A percentile compares a stretch with the other conserved stretches of the same genome.
Evolutionary conservation across 2,113 vertebrate genomes (phyloP).

Genomic region (Isichthys henryi): DNA sequence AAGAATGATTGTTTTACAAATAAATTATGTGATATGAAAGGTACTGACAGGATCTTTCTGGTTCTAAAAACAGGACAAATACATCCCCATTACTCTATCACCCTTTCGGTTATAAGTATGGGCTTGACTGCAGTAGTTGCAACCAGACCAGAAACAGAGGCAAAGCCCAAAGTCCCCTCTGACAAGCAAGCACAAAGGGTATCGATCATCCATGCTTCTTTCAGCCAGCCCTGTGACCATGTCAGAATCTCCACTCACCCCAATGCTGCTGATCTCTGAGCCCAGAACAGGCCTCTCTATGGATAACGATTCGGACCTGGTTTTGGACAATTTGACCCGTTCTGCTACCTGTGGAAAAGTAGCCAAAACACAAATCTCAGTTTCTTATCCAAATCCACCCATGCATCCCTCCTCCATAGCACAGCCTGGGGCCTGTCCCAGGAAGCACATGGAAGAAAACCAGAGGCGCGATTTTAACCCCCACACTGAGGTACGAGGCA

Average conservation of each 20-base stretch:
- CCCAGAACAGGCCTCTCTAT: conserved; percentile 76
- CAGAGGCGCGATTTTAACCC: not conserved
- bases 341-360: conserved; percentile 70
- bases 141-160: not conserved
- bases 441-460: not conserved
- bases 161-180: not conserved
- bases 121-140: not conserved
- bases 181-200: not conserved
- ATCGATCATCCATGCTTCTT: not conserved
- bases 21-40: not conserved
- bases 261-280: conserved; percentile 82
- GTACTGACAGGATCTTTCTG: not conserved
- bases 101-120: not conserved
- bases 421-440: not conserved
- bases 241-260: conserved; percentile 57
- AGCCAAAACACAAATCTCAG: not conserved
- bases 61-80: not conserved
- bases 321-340: conserved; percentile 82
- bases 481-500: not conserved
- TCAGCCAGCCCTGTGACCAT: not conserved
- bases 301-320: conserved; percentile 73
- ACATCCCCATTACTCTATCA: not conserved
- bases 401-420: not conserved
- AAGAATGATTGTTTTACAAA: not conserved
- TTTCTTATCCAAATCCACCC: not conserved